These are phyloP conservation scores for Amphipoea oculea DNA, from an alignment of 2,888 invertebrate species.

Conservation along the genomic window DNA sequence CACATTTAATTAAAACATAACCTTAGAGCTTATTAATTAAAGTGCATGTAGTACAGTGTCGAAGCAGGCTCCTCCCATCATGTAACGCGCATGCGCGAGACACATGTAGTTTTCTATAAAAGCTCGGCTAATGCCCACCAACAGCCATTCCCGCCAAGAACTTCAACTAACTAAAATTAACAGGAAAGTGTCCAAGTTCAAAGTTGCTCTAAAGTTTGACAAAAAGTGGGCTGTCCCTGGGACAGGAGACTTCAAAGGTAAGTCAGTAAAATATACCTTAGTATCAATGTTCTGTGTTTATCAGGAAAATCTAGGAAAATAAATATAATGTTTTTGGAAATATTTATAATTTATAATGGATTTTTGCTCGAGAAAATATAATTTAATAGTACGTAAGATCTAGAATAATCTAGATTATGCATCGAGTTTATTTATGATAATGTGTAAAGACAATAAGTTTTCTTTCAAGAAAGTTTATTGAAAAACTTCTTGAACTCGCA, in stretches of 20 bases:
- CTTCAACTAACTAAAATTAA: conserved; percentile 62
- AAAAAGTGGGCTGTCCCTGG: conserved; percentile 74
- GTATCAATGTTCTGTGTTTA: background rate
- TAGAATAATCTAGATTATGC: background rate
- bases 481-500: conserved; percentile 10
- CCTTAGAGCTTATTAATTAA: conserved; percentile 74
- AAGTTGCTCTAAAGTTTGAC: conserved; percentile 73
- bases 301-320: background rate
- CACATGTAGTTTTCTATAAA: conserved; percentile 76
- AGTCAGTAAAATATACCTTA: conserved; percentile 52
- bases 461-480: background rate
- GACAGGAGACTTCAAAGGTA: conserved; percentile 63
- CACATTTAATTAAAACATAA: conserved; percentile 48
- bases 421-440: background rate
- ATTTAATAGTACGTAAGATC: background rate
- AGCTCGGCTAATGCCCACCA: conserved; percentile 67
- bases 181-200: conserved; percentile 61
- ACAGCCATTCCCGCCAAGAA: conserved; percentile 81
- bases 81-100: conserved; percentile 79
- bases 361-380: background rate
- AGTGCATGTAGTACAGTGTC: conserved; percentile 73
- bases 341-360: background rate
- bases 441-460: background rate
- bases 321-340: background rate
- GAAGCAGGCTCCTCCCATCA: conserved; percentile 73